Percentiles rank a stretch among this genome's conserved stretches.
These are phyloP conservation scores for Bos javanicus DNA, from an alignment of 2,113 vertebrate species.

Conservation along the genomic window DNA sequence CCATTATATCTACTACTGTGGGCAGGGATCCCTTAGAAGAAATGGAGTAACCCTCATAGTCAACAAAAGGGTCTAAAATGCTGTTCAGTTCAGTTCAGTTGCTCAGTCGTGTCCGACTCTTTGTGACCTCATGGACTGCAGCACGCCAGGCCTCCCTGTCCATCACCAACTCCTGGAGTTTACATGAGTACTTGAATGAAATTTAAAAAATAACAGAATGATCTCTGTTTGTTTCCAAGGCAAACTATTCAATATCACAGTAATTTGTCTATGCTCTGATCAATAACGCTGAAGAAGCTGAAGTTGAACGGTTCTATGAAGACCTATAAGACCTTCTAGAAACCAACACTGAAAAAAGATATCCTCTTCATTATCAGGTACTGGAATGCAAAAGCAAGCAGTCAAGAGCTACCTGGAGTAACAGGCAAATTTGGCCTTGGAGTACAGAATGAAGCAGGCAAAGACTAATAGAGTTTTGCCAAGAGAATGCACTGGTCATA, in stretches of 20 bases:
- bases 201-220: not conserved
- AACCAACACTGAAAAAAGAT: not conserved
- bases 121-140: not conserved
- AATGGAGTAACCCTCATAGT: not conserved
- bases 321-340: not conserved
- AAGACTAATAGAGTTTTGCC: not conserved
- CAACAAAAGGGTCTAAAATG: not conserved
- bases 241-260: not conserved
- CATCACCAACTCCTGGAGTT: not conserved
- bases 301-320: not conserved
- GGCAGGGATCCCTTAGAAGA: not conserved
- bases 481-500: not conserved
- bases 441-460: not conserved
- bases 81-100: not conserved
- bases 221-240: not conserved
- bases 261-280: not conserved
- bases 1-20: not conserved
- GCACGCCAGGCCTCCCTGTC: not conserved
- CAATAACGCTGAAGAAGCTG: not conserved
- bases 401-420: not conserved
- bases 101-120: not conserved
- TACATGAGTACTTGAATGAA: not conserved
- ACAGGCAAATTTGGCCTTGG: not conserved
- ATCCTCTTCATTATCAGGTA: not conserved
- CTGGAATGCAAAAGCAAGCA: not conserved